Base-by-base conservation (phyloP, 2,888 invertebrate species). In the Eristalis pertinax region DNA sequence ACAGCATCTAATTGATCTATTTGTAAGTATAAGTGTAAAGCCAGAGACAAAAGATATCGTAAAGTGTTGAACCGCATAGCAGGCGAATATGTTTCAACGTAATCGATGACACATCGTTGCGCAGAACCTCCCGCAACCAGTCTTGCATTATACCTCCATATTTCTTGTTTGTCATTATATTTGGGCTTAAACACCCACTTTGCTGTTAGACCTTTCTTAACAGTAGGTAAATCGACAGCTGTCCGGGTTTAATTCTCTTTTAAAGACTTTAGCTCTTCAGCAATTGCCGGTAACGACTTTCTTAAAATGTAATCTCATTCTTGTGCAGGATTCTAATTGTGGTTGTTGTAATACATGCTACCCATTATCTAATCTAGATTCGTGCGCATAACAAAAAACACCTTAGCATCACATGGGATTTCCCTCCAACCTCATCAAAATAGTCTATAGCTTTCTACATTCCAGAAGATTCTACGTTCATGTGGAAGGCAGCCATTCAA, bases 101-200 rank as follows among this genome's bases (percentile, higher is more conserved):
- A 32, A n/a, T 35, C 64, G 4, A 64, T 10, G 19, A 35, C 64
- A 32, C n/a, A 4, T 64, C 35, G 63, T 32, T 63, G 35, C 63
- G 32, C 63, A 63, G 32, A 63, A 3, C 63, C 35, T 63, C 2
- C 22, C 22, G 4, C 4, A 22, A 56, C 56, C 1, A 56, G 22
- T 56, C 19, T 56, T 56, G 62, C 15, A 10, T 32, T 62, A 62
- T 26, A n/a, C 3, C 62, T 62, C 26, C 4, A 62, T 26, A 62
- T 62, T 7, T 38, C 63, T 15, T 13, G 1, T 63, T 62, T 62
- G 26, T 62, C 58, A 24, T 58, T 70, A 10, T 19, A 38, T 58
- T 70, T 70, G n/a, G 56, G 32, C 32, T 70, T 58, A 22, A 60
- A 58, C 29, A 70, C 19, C 69, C 58, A 56, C 22, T 70, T 70